phyloP scores from a whole-genome alignment of 2,888 invertebrate genomes.

The Limnephilus rhombicus region DNA sequence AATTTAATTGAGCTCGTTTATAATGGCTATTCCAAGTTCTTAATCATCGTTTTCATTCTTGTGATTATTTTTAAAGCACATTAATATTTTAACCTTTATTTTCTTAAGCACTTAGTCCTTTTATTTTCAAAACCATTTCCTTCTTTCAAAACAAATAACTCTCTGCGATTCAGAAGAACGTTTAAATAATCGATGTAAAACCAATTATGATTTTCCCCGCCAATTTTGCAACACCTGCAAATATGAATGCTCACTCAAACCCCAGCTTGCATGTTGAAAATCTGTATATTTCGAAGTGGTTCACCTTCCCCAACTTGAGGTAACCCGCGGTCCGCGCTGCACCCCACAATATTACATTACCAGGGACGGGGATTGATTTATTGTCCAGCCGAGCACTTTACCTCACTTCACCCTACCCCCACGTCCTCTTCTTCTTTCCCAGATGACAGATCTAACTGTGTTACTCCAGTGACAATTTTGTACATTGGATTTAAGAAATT shows the following conservation, averaged over 20 bases:
- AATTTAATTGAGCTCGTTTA: too few species aligned
- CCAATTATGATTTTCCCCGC: not conserved
- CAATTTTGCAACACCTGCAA: not conserved
- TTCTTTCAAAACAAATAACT: too few species aligned
- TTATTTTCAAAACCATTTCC: too few species aligned
- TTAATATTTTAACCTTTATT: too few species aligned
- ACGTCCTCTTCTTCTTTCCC: not conserved
- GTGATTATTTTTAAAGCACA: too few species aligned
- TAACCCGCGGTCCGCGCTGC: conserved; percentile 3
- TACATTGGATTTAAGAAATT: not conserved
- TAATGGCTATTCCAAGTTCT: too few species aligned
- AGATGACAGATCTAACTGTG: conserved; percentile 17
- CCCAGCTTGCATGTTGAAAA: not conserved
- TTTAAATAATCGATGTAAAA: not conserved
- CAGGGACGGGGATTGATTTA: conserved; percentile 37
- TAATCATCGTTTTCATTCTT: too few species aligned
- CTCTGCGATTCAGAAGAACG: too few species aligned
- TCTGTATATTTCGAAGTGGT: conserved; percentile 16
- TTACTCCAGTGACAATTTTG: conserved; percentile 14
- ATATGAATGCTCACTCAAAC: not conserved
- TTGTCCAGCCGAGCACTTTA: conserved; percentile 17
- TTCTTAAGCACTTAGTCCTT: too few species aligned
- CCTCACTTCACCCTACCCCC: conserved; percentile 3
- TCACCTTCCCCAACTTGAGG: not conserved
- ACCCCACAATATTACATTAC: conserved; percentile 20